Evolutionary conservation across 2,888 invertebrate genomes (phyloP), one percentile per base, ranked within the genome.

Genomic region (Tortrix viridana): DNA sequence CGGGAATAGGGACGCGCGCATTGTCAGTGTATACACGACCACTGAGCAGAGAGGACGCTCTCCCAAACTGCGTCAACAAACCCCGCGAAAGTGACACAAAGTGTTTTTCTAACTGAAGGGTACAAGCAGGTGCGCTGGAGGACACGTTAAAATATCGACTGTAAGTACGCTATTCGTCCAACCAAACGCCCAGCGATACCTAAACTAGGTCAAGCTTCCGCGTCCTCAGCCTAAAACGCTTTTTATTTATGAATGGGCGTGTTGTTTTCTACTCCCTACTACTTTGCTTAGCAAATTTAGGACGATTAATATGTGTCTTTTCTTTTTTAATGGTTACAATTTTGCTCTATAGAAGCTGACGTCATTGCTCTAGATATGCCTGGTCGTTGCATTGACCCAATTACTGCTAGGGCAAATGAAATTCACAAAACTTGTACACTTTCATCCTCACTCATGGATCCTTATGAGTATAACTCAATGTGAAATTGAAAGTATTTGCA

Each of bases 1-100:
- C 83, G 86, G 89, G 90, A 89, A 86, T 79, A 88, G 89, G 90
- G 89, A 88, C 85, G 86, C 87, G 88, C 91, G 92, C 91, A 90
- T 82, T 82, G 83, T 85, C 86, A 89, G 89, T 89, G 77, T 82
- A 79, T 82, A 85, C 76, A 81, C 81, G 75, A 72, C 79, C 76
- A 80, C 74, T 75, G 84, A 66, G 72, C 76, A 68, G 77, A 73
- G 78, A 83, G 83, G 81, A 87, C 89, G 90, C 76, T 77, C 72
- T 72, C 72, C 71, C 72, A 65, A 69, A 69, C 69, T 48, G 60
- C 70, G 60, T 71, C 65, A 76, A 73, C 70, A 68, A 71, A 71
- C 74, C 74, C 79, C 83, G 84, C 81, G 82, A 80, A 82, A 82
- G 77, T 79, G 79, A 66, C 70, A 46, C 71, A 73, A 73, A 75